Conservation (phyloP, 2,888 invertebrate species). For the Acleris cristana region DNA sequence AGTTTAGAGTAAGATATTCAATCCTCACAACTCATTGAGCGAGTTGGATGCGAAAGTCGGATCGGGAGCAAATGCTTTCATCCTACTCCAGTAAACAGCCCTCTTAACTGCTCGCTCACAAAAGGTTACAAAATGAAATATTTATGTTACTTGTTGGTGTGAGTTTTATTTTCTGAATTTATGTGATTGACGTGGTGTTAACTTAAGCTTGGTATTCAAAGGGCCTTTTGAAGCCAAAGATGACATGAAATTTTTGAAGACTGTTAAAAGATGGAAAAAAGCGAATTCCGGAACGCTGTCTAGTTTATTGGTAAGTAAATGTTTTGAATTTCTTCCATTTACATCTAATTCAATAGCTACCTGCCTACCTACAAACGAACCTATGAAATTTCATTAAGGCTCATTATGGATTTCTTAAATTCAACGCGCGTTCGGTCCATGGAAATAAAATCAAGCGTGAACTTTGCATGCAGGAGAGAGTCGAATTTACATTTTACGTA, state of each 20-base stretch:
- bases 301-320: too few species aligned
- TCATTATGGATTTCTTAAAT: slow-evolving; percentile 59
- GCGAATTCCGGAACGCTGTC: too few species aligned
- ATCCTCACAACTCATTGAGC: slow-evolving; percentile 31
- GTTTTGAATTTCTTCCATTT: too few species aligned
- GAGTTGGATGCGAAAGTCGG: slow-evolving; percentile 35
- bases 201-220: too few species aligned
- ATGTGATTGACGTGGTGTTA: not conserved
- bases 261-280: too few species aligned
- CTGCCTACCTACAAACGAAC: slow-evolving; percentile 1
- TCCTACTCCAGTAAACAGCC: slow-evolving; percentile 31
- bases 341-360: too few species aligned
- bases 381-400: slow-evolving; percentile 51
- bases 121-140: slow-evolving; percentile 28
- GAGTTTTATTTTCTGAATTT: slow-evolving; percentile 7
- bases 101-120: slow-evolving; percentile 16
- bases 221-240: too few species aligned
- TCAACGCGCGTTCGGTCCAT: slow-evolving; percentile 56
- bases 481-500: slow-evolving; percentile 67
- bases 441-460: slow-evolving; percentile 74
- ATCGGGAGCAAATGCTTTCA: slow-evolving; percentile 31
- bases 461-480: slow-evolving; percentile 65
- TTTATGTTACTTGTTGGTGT: slow-evolving; percentile 1
- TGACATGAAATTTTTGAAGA: too few species aligned
- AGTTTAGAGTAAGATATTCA: slow-evolving; percentile 39